Evolutionary conservation across 2,888 invertebrate genomes (phyloP).

Genomic region (Tachina fera): DNA sequence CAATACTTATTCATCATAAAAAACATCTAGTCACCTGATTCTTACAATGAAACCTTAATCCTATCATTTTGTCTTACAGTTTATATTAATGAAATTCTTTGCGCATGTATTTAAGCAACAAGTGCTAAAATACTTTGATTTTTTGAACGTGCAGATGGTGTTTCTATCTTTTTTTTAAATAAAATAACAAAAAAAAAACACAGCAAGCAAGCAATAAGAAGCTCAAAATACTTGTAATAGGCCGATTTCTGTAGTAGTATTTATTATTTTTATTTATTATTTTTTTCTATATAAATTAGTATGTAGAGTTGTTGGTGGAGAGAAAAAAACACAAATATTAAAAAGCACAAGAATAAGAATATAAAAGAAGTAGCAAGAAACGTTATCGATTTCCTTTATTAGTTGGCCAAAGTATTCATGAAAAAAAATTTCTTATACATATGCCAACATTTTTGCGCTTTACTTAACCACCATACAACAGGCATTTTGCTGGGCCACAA

Average conservation of each 20-base stretch:
- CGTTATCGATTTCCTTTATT: slow-evolving; percentile 72
- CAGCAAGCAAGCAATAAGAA: background rate
- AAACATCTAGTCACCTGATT: too few relatives aligned
- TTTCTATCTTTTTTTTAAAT: background rate
- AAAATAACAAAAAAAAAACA: slow-evolving; percentile 7
- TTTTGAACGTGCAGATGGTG: slow-evolving; percentile 69
- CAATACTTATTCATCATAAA: too few relatives aligned
- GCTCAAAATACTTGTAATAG: slow-evolving; percentile 64
- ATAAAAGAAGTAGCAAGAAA: slow-evolving; percentile 61
- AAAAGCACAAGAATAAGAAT: slow-evolving; percentile 5
- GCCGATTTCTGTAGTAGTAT: slow-evolving; percentile 53
- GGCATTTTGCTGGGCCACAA: slow-evolving; percentile 12
- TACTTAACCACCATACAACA: background rate
- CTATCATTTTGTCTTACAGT: slow-evolving; percentile 3
- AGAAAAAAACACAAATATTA: slow-evolving; percentile 17
- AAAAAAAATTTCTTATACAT: slow-evolving; percentile 17
- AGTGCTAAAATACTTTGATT: slow-evolving; percentile 72
- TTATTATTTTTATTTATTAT: background rate
- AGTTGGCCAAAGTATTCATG: slow-evolving; percentile 59
- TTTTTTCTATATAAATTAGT: slow-evolving; percentile 43
- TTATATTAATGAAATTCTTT: background rate
- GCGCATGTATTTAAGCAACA: slow-evolving; percentile 59
- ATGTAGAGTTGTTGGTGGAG: slow-evolving; percentile 47
- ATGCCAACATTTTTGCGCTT: slow-evolving; percentile 48
- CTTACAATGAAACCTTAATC: background rate